Conservation (phyloP, 2,888 invertebrate genomes). For the Agrotis exclamationis region DNA sequence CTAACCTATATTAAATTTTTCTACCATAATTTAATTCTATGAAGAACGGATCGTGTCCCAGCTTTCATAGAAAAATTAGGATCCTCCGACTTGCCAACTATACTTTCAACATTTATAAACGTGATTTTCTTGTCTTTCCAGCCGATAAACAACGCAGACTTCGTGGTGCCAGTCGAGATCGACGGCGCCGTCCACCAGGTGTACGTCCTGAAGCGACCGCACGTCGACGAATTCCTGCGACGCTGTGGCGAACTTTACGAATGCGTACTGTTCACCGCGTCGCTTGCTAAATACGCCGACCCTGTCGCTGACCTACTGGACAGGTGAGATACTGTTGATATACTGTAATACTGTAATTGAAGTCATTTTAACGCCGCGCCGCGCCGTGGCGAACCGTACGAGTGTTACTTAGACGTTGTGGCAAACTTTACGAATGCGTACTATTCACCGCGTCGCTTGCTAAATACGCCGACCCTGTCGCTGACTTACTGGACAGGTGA, state of each 20-base stretch:
- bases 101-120: too few species aligned
- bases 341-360: too few species aligned
- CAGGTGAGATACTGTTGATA: slow-evolving; percentile 58
- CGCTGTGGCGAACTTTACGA: slow-evolving; percentile 99
- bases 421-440: slow-evolving; percentile 86
- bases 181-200: slow-evolving; percentile 99
- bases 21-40: too few species aligned
- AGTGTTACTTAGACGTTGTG: too few species aligned
- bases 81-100: too few species aligned
- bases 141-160: slow-evolving; percentile 99
- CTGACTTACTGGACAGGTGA: too few species aligned
- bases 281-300: slow-evolving; percentile 99
- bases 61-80: too few species aligned
- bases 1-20: neutral
- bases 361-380: slow-evolving; percentile 95
- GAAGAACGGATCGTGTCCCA: too few species aligned
- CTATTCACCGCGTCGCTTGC: slow-evolving; percentile 75
- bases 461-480: too few species aligned
- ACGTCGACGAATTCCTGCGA: slow-evolving; percentile 99
- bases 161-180: slow-evolving; percentile 99
- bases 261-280: slow-evolving; percentile 99
- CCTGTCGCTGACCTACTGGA: slow-evolving; percentile 98
- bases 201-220: slow-evolving; percentile 99
- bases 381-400: slow-evolving; percentile 79
- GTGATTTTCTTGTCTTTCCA: slow-evolving; percentile 84